Evolutionary conservation across 2,797 vertebrate species (phyloP), one percentile per base, ranked within the genome.

Genomic region (Margarornis squamiger): DNA sequence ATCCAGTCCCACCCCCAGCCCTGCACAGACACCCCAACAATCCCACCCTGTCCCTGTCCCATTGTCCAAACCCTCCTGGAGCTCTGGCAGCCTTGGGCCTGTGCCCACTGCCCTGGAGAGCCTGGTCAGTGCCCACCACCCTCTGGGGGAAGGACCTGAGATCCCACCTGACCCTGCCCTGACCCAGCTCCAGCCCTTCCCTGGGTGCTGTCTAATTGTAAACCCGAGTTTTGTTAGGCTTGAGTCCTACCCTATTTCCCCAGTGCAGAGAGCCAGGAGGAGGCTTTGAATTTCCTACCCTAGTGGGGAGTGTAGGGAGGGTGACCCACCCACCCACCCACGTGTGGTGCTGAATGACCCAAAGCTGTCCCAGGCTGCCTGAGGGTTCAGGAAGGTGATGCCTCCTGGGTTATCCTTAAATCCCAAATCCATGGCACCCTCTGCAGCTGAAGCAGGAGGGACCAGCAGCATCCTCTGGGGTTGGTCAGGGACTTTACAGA

Each of bases 11-110:
- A 39, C 39, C 39, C 39, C 39, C 11, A 7, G 14, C 39, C 39
- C 39, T 41, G 39, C 39, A 41, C 39, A 41, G 39, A 41, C 39
- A 41, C 39, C 39, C 67, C 52, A 30, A 3, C 51, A 79, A 11
- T 12, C 18, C 43, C 67, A 36, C 2, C 51, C 51, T 79, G 67
- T 43, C 38, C 59, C n/a, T n/a, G n/a, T n/a, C n/a, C n/a, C 0
- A 0, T 0, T 57, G 23, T 4, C 51, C 67, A 79, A 65, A n/a
- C 4, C 0, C 27, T n/a, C 36, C 75, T 72, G 85, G 22, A 65
- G 58, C 74, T 86, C 36, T 38, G 36, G 36, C 39, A 39, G 39
- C 39, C 39, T 39, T 41, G 39, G 39, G 39, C 14, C 39, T 16
- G 39, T 41, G 39, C 39, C 39, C 39, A 41, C 39, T 41, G 39